These are phyloP conservation scores for Brassicogethes aeneus DNA, from an alignment of 2,888 invertebrate genomes.

Conservation along the genomic window DNA sequence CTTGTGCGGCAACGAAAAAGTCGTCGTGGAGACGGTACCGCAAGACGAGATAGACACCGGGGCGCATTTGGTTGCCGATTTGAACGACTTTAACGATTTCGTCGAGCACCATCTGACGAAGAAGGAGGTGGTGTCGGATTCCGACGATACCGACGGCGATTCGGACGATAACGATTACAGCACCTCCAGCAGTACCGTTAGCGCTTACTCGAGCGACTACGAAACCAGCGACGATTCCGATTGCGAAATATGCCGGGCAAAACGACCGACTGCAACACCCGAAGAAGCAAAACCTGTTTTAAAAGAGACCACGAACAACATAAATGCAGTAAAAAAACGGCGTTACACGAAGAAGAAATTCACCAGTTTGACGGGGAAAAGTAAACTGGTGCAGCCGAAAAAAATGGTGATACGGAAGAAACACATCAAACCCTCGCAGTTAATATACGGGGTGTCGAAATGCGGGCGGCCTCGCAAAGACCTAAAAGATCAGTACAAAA, in stretches of 20 bases:
- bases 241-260: background rate
- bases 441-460: conserved; percentile 12
- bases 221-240: background rate
- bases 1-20: conserved; percentile 9
- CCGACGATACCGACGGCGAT: background rate
- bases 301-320: too few relatives aligned
- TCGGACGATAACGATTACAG: background rate
- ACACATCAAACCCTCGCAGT: background rate
- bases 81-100: background rate
- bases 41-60: conserved; percentile 3
- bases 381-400: background rate
- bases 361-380: background rate
- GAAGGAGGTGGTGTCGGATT: background rate
- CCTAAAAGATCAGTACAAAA: background rate
- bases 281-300: too few relatives aligned
- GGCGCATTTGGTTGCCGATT: conserved; percentile 7
- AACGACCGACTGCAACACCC: background rate
- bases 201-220: background rate
- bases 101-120: background rate
- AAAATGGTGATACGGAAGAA: background rate
- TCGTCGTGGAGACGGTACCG: conserved; percentile 5
- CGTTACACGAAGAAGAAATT: conserved; percentile 1
- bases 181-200: background rate
- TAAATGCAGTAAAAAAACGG: too few relatives aligned
- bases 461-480: conserved; percentile 11